A percentile compares a stretch with the other conserved stretches of the same genome.
These are phyloP conservation scores for Trichonephila clavipes DNA, from an alignment of 1,140 invertebrate species.

Conservation along the genomic window DNA sequence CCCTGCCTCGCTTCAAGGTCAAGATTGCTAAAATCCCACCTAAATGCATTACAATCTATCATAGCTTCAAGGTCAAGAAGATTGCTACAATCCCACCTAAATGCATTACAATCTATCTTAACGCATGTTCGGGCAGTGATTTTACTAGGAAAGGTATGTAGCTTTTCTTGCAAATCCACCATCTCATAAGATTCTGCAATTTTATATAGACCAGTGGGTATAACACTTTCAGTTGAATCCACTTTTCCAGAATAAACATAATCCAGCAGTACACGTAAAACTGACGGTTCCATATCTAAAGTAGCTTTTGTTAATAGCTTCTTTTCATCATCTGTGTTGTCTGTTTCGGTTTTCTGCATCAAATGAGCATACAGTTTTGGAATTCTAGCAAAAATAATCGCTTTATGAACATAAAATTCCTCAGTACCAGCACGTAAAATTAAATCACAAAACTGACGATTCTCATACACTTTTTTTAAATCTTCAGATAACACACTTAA, in stretches of 20 bases:
- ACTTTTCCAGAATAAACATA: constrained; percentile 24
- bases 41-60: background rate
- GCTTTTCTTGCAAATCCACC: background rate
- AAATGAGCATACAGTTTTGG: background rate
- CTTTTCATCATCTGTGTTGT: background rate
- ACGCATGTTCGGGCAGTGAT: background rate
- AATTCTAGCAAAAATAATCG: background rate
- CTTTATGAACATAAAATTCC: constrained; percentile 2
- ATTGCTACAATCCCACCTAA: background rate
- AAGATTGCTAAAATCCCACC: background rate
- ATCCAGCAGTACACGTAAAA: background rate
- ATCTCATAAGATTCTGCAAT: background rate
- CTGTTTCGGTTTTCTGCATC: background rate
- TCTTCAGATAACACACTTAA: background rate
- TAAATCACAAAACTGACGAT: background rate
- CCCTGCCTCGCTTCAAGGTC: background rate
- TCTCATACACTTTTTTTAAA: background rate
- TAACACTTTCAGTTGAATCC: no score
- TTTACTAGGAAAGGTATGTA: constrained; percentile 13
- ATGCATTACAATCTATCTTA: background rate
- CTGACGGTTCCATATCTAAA: background rate
- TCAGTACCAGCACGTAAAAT: background rate
- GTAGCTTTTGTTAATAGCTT: background rate
- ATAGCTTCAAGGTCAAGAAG: background rate
- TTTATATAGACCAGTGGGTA: background rate